Evolutionary conservation across 1,140 invertebrate species (phyloP), one percentile per base, ranked within the genome.

Genomic region (Leptonema lineaticorne): DNA sequence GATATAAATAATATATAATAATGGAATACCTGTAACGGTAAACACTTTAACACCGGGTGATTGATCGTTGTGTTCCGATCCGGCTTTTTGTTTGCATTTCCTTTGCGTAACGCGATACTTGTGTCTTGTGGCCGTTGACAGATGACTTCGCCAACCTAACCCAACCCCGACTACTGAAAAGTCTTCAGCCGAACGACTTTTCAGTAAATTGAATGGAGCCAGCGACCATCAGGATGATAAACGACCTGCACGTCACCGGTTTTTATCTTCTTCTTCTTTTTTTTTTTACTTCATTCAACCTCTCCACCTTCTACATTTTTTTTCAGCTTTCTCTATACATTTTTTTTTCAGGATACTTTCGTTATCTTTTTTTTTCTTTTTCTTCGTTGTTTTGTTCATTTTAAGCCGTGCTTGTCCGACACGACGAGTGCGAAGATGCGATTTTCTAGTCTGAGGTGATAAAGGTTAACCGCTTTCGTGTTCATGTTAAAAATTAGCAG

Each of bases 121-220:
- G 37, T 41, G 37, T 41, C 37, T 41, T 41, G 37, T 41, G 37
- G 37, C 45, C 9, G 62, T 30, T 64, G 41, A 26, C 45, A 64
- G 18, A 64, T 33, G 62, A 30, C 45, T 64, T 45, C 46, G n/a
- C 37, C 59, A 41, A 18, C 30, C 27, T 18, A 22, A 11, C 27
- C 59, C n/a, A 45, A 27, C 27, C 16, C 7, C 48, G 56, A 16
- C n/a, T n/a, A n/a, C n/a, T 37, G 6, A 30, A 18, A 11, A 4
- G 28, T 16, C 9, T 45, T 45, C 33, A 41, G 58, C 33, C 20
- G 33, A 62, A 62, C 28, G 58, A 28, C 62, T 64, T 64, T 64
- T 64, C 62, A 30, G 24, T 64, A 64, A 64, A 64, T 64, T 64
- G 62, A 64, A 64, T 64, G 45, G 45, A 53, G 45, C 62, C 45